A percentile compares a stretch with the other conserved stretches of the same genome.
phyloP scores from a whole-genome alignment of 2,113 vertebrate species.

The Scalopus aquaticus region DNA sequence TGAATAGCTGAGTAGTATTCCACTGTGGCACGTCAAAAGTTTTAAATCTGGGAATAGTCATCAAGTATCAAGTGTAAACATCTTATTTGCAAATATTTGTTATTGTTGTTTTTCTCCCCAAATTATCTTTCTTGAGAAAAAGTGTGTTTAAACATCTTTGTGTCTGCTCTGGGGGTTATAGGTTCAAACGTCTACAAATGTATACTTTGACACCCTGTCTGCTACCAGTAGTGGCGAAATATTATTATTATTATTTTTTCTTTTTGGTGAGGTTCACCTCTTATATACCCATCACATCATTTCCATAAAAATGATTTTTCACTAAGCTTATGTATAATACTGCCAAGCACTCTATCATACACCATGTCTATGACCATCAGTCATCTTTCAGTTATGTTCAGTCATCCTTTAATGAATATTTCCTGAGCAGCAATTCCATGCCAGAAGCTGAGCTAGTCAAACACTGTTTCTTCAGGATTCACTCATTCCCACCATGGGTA shows the following conservation, averaged over 20 bases:
- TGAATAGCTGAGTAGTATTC: too few species aligned
- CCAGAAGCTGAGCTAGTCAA: background rate
- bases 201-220: too few species aligned
- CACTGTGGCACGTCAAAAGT: too few species aligned
- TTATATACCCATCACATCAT: background rate
- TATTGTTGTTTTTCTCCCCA: too few species aligned
- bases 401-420: background rate
- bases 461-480: background rate
- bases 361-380: background rate
- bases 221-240: background rate
- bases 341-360: background rate
- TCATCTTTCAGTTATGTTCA: background rate
- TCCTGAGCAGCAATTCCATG: background rate
- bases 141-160: too few species aligned
- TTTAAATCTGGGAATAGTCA: too few species aligned
- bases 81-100: too few species aligned
- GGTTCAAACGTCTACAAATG: too few species aligned
- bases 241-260: too few species aligned
- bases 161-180: too few species aligned
- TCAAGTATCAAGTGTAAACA: too few species aligned
- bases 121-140: too few species aligned
- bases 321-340: background rate
- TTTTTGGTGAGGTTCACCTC: background rate
- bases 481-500: background rate
- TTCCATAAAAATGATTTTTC: background rate